Base-by-base conservation (phyloP, 2,888 invertebrate species). In the Argyresthia goedartella region DNA sequence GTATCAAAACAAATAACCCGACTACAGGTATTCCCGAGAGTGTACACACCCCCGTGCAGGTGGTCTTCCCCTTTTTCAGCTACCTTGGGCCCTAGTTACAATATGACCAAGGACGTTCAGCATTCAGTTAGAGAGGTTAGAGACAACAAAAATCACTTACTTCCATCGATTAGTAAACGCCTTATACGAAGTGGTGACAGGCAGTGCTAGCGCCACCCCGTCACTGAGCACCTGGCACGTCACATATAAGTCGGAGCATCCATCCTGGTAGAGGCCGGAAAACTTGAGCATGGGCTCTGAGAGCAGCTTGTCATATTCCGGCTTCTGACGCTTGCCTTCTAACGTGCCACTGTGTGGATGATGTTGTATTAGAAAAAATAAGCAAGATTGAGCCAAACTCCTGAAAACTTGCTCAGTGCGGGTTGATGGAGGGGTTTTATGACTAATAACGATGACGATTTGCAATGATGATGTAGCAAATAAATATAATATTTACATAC, bases 161-260 rank as follows among this genome's bases (percentile, higher is more conserved):
- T 95, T 96, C 96, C 97, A 98, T 64, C 98, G 88, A 52, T 93
- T 95, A 16, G 93, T 93, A 68, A 98, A 98, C 1, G 96, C 89
- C 76, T 98, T 98, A 69, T 97, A 97, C 0, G 96, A 92, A 1
- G 97, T 97, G 42, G 92, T 91, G 11, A 96, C 93, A 0, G 97
- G 96, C 57, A 97, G 78, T 13, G 95, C 94, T 1, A 98, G 88
- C 0, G 95, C 92, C 51, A 91, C 89, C 50, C 93, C 93, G 68
- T 95, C 93, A 57, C 94, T 92, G 73, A 91, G 92, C 10, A 97
- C 89, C 81, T 97, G 95, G 62, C 95, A 91, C 0, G 94, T 93
- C 9, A 98, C 96, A 73, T 93, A 93, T 59, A 98, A 88, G 69
- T 98, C 96, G 0, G 97, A 94, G 73, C 93, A 94, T 36, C 91